A percentile compares a stretch with the other conserved stretches of the same genome.
These are phyloP conservation scores for Zaprionus camerounensis DNA, from an alignment of 1,140 invertebrate genomes.

Conservation along the genomic window DNA sequence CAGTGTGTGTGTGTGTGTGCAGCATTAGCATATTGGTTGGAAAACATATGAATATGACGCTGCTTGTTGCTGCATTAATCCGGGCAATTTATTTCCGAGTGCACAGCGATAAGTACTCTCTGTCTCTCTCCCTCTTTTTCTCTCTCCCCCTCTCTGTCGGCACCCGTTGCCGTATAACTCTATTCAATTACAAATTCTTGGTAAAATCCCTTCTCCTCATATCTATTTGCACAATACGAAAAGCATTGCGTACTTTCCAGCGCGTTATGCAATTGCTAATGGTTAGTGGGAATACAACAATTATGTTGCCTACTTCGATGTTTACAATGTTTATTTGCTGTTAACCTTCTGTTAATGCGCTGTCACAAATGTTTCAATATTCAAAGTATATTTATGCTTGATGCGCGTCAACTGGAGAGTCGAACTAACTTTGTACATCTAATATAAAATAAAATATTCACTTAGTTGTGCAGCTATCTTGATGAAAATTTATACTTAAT, in stretches of 20 bases:
- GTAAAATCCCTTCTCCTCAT: not conserved
- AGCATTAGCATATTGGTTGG: slow-evolving; percentile 67
- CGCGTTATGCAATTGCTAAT: not conserved
- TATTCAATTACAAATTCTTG: not conserved
- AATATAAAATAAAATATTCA: too few species aligned
- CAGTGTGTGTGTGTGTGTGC: not conserved
- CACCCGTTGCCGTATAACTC: slow-evolving; percentile 18
- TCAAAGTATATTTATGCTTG: not conserved
- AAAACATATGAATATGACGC: slow-evolving; percentile 40
- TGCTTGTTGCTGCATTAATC: slow-evolving; percentile 38
- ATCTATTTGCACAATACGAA: not conserved
- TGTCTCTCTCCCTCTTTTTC: not conserved
- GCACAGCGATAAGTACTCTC: slow-evolving; percentile 17
- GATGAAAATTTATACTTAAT: too few species aligned
- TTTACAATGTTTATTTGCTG: not conserved
- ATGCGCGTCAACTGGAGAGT: too few species aligned
- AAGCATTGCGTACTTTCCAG: slow-evolving; percentile 6
- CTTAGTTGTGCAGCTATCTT: too few species aligned
- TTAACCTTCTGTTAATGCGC: not conserved
- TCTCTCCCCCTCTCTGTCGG: not conserved
- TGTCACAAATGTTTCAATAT: not conserved
- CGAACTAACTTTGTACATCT: too few species aligned
- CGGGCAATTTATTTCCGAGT: slow-evolving; percentile 34
- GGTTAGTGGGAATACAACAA: not conserved
- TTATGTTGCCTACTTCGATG: slow-evolving; percentile 1